phyloP scores from a whole-genome alignment of 2,113 vertebrate genomes.

The Pogonocichla stellata region DNA sequence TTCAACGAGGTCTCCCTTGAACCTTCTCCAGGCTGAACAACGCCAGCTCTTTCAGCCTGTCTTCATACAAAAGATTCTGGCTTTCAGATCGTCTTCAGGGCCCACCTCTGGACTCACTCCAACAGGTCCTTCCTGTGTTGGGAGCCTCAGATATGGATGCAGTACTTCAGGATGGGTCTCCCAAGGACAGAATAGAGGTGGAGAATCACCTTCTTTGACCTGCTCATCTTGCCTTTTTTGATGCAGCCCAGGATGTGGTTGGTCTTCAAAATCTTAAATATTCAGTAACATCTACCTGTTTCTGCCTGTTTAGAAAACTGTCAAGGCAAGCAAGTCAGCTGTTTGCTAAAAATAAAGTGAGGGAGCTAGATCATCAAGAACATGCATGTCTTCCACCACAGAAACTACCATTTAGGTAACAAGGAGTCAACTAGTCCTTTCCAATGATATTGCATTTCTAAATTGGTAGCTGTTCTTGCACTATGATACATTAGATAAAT shows the following conservation, averaged over 20 bases:
- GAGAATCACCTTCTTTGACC: neutral
- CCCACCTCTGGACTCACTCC: neutral
- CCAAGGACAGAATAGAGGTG: fast-evolving
- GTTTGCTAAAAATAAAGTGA: neutral
- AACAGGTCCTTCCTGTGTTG: neutral
- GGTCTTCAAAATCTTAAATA: neutral
- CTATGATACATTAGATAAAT: neutral
- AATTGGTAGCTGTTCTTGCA: neutral
- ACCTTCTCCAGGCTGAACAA: neutral
- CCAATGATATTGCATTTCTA: neutral
- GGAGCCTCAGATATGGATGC: no score
- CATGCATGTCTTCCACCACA: neutral
- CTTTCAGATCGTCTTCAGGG: neutral
- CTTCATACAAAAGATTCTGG: neutral
- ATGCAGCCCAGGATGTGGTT: neutral
- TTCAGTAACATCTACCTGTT: neutral
- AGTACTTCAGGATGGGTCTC: neutral
- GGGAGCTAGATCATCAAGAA: neutral
- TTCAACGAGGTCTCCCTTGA: neutral
- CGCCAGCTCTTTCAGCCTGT: neutral
- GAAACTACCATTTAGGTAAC: neutral
- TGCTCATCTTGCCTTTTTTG: neutral
- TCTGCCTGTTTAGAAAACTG: neutral
- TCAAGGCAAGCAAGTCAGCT: neutral
- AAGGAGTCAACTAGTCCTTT: neutral